Evolutionary conservation across 2,888 invertebrate genomes (phyloP).

Genomic region (Nowickia ferox): DNA sequence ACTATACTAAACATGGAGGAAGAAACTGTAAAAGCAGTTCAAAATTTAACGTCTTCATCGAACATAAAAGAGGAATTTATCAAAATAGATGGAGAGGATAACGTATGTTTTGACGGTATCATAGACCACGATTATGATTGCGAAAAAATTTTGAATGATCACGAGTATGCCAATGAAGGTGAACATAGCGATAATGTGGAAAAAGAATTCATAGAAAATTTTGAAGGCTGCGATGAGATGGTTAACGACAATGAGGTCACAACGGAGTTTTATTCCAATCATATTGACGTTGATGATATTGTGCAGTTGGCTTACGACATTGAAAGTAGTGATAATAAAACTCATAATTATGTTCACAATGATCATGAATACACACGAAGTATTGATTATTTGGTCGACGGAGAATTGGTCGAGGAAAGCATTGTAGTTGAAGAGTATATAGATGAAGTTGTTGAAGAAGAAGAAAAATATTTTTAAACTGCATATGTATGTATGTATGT

Average conservation of each 20-base stretch:
- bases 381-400: slow-evolving; percentile 27
- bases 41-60: slow-evolving; percentile 20
- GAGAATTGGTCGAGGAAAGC: slow-evolving; percentile 39
- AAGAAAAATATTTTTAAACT: slow-evolving; percentile 30
- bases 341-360: not conserved
- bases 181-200: slow-evolving; percentile 43
- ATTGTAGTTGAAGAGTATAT: slow-evolving; percentile 50
- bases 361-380: slow-evolving; percentile 18
- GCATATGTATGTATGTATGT: no score
- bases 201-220: not conserved
- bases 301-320: not conserved
- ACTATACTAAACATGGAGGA: slow-evolving; percentile 3
- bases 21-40: slow-evolving; percentile 23
- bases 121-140: slow-evolving; percentile 61
- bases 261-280: not conserved
- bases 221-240: not conserved
- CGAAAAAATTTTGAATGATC: not conserved
- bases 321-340: slow-evolving; percentile 1
- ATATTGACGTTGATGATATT: not conserved
- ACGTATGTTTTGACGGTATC: slow-evolving; percentile 44
- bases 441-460: slow-evolving; percentile 40
- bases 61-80: slow-evolving; percentile 1
- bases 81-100: slow-evolving; percentile 13
- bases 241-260: not conserved
- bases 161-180: slow-evolving; percentile 5